Evolutionary conservation across 2,888 invertebrate species (phyloP).

Genomic region (Lucinisca nassula): DNA sequence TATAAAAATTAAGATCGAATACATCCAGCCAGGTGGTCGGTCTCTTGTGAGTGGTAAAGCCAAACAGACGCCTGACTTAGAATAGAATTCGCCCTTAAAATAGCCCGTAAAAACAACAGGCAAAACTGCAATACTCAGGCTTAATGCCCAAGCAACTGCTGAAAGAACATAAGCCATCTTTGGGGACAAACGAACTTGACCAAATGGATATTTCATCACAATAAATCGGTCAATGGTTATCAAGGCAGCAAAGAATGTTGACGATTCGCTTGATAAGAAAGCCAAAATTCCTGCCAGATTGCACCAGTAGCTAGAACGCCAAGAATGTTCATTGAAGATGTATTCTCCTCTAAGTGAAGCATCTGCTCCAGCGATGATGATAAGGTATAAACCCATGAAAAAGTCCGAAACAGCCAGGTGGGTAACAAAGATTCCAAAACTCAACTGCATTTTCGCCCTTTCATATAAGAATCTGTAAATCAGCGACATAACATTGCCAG

Average conservation of each 20-base stretch:
- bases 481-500: constrained; percentile 65
- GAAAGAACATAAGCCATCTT: constrained; percentile 70
- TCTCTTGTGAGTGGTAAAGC: constrained; percentile 85
- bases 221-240: constrained; percentile 91
- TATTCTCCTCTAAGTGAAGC: constrained; percentile 57
- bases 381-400: constrained; percentile 32
- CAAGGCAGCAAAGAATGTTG: constrained; percentile 90
- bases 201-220: constrained; percentile 90
- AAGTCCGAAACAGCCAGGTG: constrained; percentile 55
- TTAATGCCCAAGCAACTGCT: constrained; percentile 76
- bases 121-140: constrained; percentile 77
- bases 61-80: constrained; percentile 83
- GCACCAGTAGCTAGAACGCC: constrained; percentile 72
- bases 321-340: constrained; percentile 43
- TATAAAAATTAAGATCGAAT: constrained; percentile 84
- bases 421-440: constrained; percentile 59
- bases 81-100: constrained; percentile 83
- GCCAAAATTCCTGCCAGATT: constrained; percentile 70
- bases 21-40: constrained; percentile 85
- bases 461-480: constrained; percentile 47
- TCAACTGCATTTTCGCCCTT: constrained; percentile 31
- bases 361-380: constrained; percentile 72
- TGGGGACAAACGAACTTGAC: constrained; percentile 67
- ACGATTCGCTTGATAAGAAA: constrained; percentile 90
- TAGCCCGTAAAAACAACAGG: constrained; percentile 82